phyloP scores from a whole-genome alignment of 1,140 invertebrate genomes.

The Vollenhovia emeryi region DNA sequence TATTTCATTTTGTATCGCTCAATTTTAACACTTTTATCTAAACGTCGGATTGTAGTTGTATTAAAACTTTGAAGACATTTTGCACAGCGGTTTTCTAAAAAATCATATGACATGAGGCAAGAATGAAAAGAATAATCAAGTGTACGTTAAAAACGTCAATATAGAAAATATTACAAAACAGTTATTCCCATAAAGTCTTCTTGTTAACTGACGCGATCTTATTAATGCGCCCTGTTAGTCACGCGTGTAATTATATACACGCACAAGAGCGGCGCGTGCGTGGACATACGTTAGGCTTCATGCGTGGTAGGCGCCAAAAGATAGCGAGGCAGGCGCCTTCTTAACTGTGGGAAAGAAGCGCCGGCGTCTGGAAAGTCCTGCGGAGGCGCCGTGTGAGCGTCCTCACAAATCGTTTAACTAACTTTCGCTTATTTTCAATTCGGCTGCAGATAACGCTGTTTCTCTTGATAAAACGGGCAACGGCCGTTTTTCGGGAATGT shows the following conservation, averaged over 20 bases:
- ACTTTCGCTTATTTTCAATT: slow-evolving; percentile 28
- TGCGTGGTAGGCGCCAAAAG: slow-evolving; percentile 80
- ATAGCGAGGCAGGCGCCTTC: slow-evolving; percentile 81
- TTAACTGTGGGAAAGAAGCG: slow-evolving; percentile 83
- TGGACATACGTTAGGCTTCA: slow-evolving; percentile 52
- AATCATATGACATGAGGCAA: neutral
- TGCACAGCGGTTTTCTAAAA: neutral
- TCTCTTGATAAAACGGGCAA: neutral
- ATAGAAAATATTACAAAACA: neutral
- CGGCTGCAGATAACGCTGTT: neutral
- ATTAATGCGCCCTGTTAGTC: slow-evolving; percentile 26
- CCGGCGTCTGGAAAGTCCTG: slow-evolving; percentile 73
- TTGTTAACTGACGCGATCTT: slow-evolving; percentile 43
- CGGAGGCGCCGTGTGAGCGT: slow-evolving; percentile 59
- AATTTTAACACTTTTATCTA: neutral
- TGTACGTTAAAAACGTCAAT: too few species aligned
- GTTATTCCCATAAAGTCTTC: neutral
- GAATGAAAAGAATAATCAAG: neutral
- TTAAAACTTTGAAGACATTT: neutral
- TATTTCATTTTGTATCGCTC: neutral
- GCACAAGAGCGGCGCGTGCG: slow-evolving; percentile 50
- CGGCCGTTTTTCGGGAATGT: neutral
- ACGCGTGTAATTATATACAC: slow-evolving; percentile 57
- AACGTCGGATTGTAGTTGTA: neutral
- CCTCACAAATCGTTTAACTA: slow-evolving; percentile 59